These are phyloP conservation scores for Cantharis nigra DNA, from an alignment of 2,888 invertebrate genomes.

Conservation along the genomic window DNA sequence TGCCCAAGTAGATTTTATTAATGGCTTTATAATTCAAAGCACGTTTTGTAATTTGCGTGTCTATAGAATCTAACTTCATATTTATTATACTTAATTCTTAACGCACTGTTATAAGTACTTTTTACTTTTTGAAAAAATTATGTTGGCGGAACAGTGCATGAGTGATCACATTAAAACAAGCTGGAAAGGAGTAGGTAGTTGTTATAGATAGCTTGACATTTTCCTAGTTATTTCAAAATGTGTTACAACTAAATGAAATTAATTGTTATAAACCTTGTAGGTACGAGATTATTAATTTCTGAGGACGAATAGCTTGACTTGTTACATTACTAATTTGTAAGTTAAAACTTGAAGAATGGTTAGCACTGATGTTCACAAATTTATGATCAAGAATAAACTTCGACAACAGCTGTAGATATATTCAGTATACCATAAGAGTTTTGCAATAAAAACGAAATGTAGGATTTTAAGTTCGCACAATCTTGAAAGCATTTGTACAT, in stretches of 20 bases:
- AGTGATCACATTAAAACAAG: constrained; percentile 11
- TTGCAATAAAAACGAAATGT: neutral
- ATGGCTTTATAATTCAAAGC: neutral
- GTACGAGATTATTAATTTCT: neutral
- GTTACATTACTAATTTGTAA: neutral
- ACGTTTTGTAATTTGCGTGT: neutral
- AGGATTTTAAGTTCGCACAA: neutral
- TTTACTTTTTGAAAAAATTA: constrained; percentile 3
- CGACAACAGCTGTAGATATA: neutral
- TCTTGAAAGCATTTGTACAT: neutral
- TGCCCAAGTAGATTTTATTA: neutral
- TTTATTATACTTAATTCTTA: neutral
- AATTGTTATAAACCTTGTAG: neutral
- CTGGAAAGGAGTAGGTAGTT: constrained; percentile 2
- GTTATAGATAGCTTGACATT: constrained; percentile 5
- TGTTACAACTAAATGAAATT: neutral
- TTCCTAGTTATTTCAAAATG: constrained; percentile 7
- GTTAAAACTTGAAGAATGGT: neutral
- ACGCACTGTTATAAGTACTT: neutral
- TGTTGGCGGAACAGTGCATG: constrained; percentile 18
- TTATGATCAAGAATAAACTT: neutral
- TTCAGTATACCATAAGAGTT: neutral
- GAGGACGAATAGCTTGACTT: neutral
- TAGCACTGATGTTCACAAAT: neutral
- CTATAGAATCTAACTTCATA: neutral